Conservation (phyloP, 2,113 vertebrate species). For the Ia io region DNA sequence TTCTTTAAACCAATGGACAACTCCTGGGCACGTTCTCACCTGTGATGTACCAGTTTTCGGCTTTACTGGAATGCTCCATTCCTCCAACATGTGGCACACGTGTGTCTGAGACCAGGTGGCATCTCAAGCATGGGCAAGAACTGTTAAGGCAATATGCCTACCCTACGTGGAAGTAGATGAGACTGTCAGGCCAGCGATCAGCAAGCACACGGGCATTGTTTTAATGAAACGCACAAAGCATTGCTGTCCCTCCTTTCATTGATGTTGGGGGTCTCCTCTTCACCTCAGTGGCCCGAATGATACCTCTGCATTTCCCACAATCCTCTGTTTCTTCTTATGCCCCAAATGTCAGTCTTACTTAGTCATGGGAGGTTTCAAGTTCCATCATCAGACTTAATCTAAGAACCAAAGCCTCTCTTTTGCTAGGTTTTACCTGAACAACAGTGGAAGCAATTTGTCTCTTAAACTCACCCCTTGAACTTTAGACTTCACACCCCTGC, state of each 20-base stretch:
- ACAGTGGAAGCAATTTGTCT: neutral
- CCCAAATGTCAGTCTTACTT: neutral
- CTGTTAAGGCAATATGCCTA: neutral
- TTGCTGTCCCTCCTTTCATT: neutral
- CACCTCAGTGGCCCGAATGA: neutral
- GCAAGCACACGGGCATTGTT: neutral
- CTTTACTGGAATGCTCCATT: neutral
- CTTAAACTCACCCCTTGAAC: neutral
- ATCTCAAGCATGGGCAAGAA: neutral
- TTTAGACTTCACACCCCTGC: neutral
- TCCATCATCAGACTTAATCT: neutral
- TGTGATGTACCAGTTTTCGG: neutral
- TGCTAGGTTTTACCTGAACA: neutral
- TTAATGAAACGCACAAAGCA: neutral
- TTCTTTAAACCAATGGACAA: neutral
- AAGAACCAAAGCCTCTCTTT: constrained; percentile 5
- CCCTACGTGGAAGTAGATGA: neutral
- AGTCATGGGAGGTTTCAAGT: neutral
- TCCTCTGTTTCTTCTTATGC: neutral
- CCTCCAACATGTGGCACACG: neutral
- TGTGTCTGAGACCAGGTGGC: neutral
- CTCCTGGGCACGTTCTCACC: neutral
- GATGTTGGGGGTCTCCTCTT: neutral
- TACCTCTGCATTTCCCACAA: neutral
- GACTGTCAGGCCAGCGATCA: neutral